Evolutionary conservation across 2,888 invertebrate genomes (phyloP), one percentile per base, ranked within the genome.

Genomic region (Eubasilissa splendida): DNA sequence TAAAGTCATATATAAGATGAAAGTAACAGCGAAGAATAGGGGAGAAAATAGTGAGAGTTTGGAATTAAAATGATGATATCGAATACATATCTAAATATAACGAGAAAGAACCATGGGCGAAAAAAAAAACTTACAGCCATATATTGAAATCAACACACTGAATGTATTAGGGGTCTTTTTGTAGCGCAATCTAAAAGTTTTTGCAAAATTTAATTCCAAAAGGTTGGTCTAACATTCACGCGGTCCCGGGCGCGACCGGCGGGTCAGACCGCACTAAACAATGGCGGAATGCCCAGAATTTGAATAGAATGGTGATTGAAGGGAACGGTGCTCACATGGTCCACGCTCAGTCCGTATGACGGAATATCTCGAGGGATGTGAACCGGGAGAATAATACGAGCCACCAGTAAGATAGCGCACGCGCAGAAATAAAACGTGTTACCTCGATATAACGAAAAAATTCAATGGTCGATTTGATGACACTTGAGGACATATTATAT

Each of bases 121-220:
- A 7, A 7, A 42, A 7, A 42, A 42, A 42, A 42, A 1, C 7
- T 5, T 42, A 1, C 1, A 42, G 42, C 4, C 2, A 42, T 42
- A 42, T 1, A 42, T 42, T 42, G 42, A 7, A 42, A 42, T 42
- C 42, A 42, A 42, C 42, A 42, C 42, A 42, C 7, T 42, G 42
- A 42, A 42, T 42, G 42, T 42, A 42, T 42, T 42, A 42, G 22
- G 22, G 22, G 22, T 22, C 22, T 7, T 42, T 42, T 42, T 42
- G 42, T 42, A 42, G 7, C 42, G 42, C 42, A 42, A 42, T 42
- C 42, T 42, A 42, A 70, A 70, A 73, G 71, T 56, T 73, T 70
- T 70, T 10, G 52, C 71, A 12, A 73, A 56, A 73, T 73, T 56
- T 56, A 73, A 73, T 73, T 73, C 56, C 33, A 56, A 73, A 73